A percentile compares a stretch with the other conserved stretches of the same genome.
These are phyloP conservation scores for Dicentrarchus labrax DNA, from an alignment of 2,113 vertebrate species.

Conservation along the genomic window DNA sequence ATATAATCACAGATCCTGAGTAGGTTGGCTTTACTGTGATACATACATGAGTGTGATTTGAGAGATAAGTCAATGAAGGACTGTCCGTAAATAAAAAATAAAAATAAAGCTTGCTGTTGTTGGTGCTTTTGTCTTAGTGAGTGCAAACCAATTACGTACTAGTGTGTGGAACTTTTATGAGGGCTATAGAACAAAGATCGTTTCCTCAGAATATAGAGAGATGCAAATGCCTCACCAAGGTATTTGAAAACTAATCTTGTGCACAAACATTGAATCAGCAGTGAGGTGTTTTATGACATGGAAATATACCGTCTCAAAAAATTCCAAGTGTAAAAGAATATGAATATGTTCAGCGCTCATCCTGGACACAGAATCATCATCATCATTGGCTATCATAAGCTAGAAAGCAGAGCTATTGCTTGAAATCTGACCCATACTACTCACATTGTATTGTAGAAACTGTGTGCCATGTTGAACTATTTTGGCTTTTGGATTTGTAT, in stretches of 20 bases:
- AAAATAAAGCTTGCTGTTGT: background rate
- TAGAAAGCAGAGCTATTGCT: background rate
- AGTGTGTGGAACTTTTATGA: background rate
- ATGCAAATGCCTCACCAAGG: constrained; percentile 6
- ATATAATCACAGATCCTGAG: no score
- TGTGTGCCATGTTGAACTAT: background rate
- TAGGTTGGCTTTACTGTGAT: background rate
- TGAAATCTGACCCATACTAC: no score
- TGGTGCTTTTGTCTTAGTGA: background rate
- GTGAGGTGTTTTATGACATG: background rate
- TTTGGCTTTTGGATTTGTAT: background rate
- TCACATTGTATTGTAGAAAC: background rate
- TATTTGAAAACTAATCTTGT: background rate
- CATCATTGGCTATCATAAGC: background rate
- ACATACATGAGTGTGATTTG: background rate
- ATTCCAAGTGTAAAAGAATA: background rate
- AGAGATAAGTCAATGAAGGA: background rate
- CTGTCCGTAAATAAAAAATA: background rate
- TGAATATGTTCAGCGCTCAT: background rate
- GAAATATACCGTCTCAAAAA: background rate
- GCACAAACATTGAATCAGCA: background rate
- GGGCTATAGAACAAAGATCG: background rate
- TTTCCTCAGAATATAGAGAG: background rate
- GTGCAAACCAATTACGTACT: background rate
- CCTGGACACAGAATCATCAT: background rate